Conservation (phyloP, 2,888 invertebrate species). For the Perizoma flavofasciatum region DNA sequence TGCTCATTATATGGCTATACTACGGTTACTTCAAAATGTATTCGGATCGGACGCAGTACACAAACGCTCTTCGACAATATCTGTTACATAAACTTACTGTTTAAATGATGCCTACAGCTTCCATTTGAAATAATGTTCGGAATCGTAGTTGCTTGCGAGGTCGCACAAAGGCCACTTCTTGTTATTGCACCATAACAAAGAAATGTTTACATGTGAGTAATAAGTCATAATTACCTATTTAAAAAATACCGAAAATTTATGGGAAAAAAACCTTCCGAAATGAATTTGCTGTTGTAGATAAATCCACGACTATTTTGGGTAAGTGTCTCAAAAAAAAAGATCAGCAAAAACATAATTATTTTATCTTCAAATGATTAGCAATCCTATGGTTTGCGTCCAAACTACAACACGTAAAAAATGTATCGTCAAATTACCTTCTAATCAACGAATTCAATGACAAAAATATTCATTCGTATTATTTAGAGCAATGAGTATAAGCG, state of each 20-base stretch:
- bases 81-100: constrained; percentile 29
- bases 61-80: constrained; percentile 11
- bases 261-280: no score
- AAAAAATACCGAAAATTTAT: background rate
- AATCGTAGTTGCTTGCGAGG: constrained; percentile 24
- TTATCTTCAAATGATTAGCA: constrained; percentile 2
- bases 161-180: constrained; percentile 27
- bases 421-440: constrained; percentile 12
- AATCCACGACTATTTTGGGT: background rate
- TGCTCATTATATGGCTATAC: no score
- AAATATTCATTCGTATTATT: no score
- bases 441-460: constrained; percentile 24
- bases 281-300: no score
- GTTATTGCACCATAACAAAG: constrained; percentile 23
- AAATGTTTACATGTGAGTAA: constrained; percentile 16
- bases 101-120: constrained; percentile 22
- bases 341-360: background rate
- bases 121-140: constrained; percentile 19
- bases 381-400: constrained; percentile 7
- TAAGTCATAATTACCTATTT: constrained; percentile 14
- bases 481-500: no score
- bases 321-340: background rate
- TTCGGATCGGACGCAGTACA: constrained; percentile 23
- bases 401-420: constrained; percentile 11
- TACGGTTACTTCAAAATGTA: background rate